Evolutionary conservation across 1,140 invertebrate species (phyloP), one percentile per base, ranked within the genome.

Genomic region (Meloidogyne chitwoodi): DNA sequence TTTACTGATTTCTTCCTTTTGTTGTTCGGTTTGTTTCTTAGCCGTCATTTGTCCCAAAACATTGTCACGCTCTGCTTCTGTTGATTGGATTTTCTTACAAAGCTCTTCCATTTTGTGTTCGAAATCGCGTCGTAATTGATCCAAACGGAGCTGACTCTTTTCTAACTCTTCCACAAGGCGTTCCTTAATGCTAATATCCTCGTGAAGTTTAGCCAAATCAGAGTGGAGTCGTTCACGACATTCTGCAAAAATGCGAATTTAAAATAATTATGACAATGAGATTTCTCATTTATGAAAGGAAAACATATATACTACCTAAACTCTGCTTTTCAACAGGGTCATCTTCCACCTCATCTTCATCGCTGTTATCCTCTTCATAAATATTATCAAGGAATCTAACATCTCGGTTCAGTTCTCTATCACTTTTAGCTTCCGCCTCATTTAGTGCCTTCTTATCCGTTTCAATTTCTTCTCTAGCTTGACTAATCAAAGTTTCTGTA

Each of bases 11-110:
- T 77, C 78, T 63, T 80, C 81, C 65, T 68, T 72, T 14, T 80
- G 65, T 24, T 48, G 44, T 24, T 79, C 80, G 19, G 62, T 72
- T n/a, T 38, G 63, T 41, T 74, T 26, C 62, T 77, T 83, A 68
- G 73, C 78, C 56, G 38, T 22, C 38, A 87, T 64, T 16, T 87
- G 63, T 14, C 74, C 75, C 22, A 86, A 31, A 29, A 82, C 92
- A 86, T 93, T 93, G 88, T 98, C 95, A 65, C 94, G 90, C 89
- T 98, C 96, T 68, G 93, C 91, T 88, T 96, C 93, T 0, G 94
- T 97, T 77, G 92, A 92, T 78, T 91, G 91, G 66, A 98, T 98
- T 83, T 92, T 92, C 4, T 91, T 91, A 84, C 93, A 92, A n/a
- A 98, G 88, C 66, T 93, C 92, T 56, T 91, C 89, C n/a, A 99